phyloP scores from a whole-genome alignment of 2,797 vertebrate species.

The Semotilus atromaculatus region DNA sequence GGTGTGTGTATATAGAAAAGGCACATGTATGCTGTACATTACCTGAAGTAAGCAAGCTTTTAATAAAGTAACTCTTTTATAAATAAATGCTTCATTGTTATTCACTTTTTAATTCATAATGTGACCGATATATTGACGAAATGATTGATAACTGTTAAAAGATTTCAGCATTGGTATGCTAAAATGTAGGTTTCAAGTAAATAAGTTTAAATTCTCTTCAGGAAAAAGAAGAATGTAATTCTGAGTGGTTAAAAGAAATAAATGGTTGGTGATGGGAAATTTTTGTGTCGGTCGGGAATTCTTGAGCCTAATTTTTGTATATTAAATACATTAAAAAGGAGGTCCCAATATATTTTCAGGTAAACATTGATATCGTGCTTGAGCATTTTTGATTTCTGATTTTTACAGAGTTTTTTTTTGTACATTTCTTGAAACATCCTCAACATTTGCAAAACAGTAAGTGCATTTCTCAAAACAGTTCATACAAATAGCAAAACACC shows the following conservation, averaged over 20 bases:
- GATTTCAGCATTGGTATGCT: not conserved
- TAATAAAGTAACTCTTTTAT: conserved; percentile 74
- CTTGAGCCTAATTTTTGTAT: not conserved
- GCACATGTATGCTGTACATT: conserved; percentile 76
- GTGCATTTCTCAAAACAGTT: too few relatives aligned
- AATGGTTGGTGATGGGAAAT: not conserved
- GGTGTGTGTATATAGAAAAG: conserved; percentile 69
- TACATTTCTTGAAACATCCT: too few relatives aligned
- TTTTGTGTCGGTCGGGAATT: too few relatives aligned
- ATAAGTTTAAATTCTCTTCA: not conserved
- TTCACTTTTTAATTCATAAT: not conserved
- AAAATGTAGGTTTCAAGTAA: not conserved
- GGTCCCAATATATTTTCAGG: not conserved
- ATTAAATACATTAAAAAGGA: not conserved
- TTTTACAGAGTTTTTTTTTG: too few relatives aligned
- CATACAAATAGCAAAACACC: too few relatives aligned
- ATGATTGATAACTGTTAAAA: not conserved
- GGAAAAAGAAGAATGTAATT: not conserved
- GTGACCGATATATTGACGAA: not conserved
- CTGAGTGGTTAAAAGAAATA: not conserved
- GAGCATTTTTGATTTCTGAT: not conserved
- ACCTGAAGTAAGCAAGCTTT: conserved; percentile 67
- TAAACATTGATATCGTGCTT: not conserved
- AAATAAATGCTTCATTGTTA: conserved; percentile 11
- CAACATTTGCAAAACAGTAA: too few relatives aligned